Evolutionary conservation across 2,797 vertebrate species (phyloP).

Genomic region (Mormyrus hasselquistii): DNA sequence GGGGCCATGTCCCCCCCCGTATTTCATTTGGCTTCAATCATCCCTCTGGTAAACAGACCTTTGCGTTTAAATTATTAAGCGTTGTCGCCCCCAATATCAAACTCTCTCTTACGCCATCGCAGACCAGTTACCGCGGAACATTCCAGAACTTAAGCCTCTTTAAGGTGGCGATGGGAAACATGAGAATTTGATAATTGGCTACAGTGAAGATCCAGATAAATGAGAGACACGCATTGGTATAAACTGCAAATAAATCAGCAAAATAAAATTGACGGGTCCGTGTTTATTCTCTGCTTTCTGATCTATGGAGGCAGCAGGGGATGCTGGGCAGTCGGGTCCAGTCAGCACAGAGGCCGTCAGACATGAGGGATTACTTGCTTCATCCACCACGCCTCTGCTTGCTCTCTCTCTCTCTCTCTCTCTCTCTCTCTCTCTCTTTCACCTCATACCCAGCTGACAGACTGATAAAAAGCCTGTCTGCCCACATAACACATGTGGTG

Average conservation of each 20-base stretch:
- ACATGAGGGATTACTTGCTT: not conserved
- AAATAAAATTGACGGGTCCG: not conserved
- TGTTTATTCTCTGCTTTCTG: not conserved
- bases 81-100: not conserved
- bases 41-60: not conserved
- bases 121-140: not conserved
- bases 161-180: not conserved
- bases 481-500: not conserved
- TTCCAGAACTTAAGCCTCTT: not conserved
- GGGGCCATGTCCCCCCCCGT: not conserved
- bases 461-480: not conserved
- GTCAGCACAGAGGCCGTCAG: not conserved
- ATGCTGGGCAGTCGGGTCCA: not conserved
- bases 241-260: not conserved
- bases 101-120: not conserved
- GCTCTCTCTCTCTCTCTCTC: not conserved
- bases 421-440: not conserved
- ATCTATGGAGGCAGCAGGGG: not conserved
- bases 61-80: not conserved
- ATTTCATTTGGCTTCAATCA: not conserved
- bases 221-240: not conserved
- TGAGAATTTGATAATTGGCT: conserved; percentile 27
- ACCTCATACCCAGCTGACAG: not conserved
- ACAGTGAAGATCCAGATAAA: not conserved
- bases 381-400: not conserved